These are phyloP conservation scores for Epinotia nisella DNA, from an alignment of 2,888 invertebrate species.

Conservation along the genomic window DNA sequence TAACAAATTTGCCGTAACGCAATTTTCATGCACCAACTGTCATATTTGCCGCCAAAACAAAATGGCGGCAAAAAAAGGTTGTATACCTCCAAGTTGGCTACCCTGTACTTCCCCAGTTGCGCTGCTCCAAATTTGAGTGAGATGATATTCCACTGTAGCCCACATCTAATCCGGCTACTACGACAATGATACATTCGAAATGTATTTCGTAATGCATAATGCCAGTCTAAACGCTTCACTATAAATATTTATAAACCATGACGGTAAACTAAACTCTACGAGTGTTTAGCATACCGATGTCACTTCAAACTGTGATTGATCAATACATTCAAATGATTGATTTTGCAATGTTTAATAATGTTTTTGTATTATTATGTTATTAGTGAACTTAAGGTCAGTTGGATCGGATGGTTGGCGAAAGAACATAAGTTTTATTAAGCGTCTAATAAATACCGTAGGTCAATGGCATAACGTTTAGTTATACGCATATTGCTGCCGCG, in stretches of 20 bases:
- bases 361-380: slow-evolving; percentile 17
- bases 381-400: neutral
- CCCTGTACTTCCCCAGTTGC: too few species aligned
- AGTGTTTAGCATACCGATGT: slow-evolving; percentile 38
- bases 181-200: neutral
- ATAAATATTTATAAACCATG: slow-evolving; percentile 36
- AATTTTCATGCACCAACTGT: too few species aligned
- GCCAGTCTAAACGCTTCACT: slow-evolving; percentile 3
- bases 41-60: too few species aligned
- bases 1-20: too few species aligned
- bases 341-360: slow-evolving; percentile 16
- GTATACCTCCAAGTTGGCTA: too few species aligned
- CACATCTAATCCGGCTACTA: too few species aligned
- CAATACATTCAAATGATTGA: slow-evolving; percentile 10
- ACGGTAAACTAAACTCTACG: slow-evolving; percentile 12
- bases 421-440: neutral
- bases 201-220: slow-evolving; percentile 26
- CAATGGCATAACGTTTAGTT: neutral
- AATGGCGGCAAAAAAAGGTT: too few species aligned
- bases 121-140: too few species aligned
- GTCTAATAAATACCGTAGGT: neutral
- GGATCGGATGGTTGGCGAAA: neutral
- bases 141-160: too few species aligned
- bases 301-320: slow-evolving; percentile 30
- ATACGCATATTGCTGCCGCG: too few species aligned